Evolutionary conservation across 30 jellyfish, hydroid and myxozoan genomes (phyloP), one percentile per base, ranked within the genome.

Genomic region (Chironex yamaguchii): DNA sequence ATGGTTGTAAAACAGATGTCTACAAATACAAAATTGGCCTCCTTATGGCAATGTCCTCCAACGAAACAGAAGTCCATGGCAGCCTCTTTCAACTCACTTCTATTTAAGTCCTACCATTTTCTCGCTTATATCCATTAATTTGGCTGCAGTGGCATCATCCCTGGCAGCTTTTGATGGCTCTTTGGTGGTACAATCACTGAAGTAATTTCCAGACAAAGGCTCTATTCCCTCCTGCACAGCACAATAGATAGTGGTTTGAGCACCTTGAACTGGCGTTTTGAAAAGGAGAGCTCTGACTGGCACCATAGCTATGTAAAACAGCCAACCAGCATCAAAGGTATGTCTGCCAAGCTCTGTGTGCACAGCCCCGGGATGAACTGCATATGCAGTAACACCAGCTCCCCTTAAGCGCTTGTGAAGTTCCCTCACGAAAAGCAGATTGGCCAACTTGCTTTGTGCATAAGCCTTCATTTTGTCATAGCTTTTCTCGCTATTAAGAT

Each of bases 331-430:
- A n/a, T n/a, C n/a, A n/a, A n/a, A n/a, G 51, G 51, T 21, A 50
- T 80, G 82, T 53, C 91, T 34, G 24, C 14, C 42, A 9, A 65
- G 54, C 28, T 80, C 84, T 1, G 95, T 85, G 12, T 14, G 29
- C 17, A 85, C 90, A 1, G 67, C 76, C 27, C 95, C 95, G 1
- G 95, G 95, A 74, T 85, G 95, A 49, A 85, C 29, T 21, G 95
- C 62, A 34, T 71, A 85, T 24, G 62, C 89, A 26, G 95, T 52
- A 0, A 71, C 66, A 53, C 58, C 58, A 4, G 52, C 52, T 25
- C 76, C 90, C 0, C 34, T 31, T 26, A 54, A 30, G 23, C 95
- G 64, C 36, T 85, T 25, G 76, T 77, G 79, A 3, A 71, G 49
- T 35, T 85, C 95, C 62, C 72, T 71, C 23, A 89, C 32, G 29